Evolutionary conservation across 2,113 vertebrate species (phyloP).

Genomic region (Larimichthys polyactis): DNA sequence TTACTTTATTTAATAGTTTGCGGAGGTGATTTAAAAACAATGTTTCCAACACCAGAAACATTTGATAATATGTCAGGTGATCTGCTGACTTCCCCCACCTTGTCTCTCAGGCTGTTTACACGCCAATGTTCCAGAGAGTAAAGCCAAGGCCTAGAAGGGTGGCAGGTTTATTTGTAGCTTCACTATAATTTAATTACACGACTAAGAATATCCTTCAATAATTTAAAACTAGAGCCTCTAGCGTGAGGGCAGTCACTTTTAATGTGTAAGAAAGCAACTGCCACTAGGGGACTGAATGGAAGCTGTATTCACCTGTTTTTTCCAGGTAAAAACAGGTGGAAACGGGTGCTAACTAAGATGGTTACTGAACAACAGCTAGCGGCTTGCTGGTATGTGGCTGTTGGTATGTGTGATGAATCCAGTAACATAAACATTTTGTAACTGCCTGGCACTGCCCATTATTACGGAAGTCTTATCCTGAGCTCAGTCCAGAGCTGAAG

Average conservation of each 20-base stretch:
- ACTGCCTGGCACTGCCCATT: not conserved
- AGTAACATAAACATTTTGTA: not conserved
- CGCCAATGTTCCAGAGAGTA: not conserved
- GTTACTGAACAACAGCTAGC: not conserved
- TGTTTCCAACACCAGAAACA: too few relatives aligned
- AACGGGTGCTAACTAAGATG: not conserved
- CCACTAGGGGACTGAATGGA: constrained; percentile 1
- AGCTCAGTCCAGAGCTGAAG: not conserved
- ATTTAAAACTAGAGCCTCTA: not conserved
- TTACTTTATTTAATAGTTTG: not conserved
- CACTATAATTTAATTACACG: not conserved
- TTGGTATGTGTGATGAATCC: not conserved
- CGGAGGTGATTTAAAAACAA: too few relatives aligned
- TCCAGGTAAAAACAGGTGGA: too few relatives aligned
- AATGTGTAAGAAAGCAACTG: not conserved
- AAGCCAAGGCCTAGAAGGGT: not conserved
- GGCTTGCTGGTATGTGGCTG: not conserved
- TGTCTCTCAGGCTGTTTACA: too few relatives aligned
- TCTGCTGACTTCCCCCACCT: not conserved
- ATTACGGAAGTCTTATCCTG: not conserved
- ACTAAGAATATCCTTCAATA: not conserved
- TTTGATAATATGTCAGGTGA: not conserved
- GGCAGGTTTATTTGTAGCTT: not conserved
- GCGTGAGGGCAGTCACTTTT: not conserved
- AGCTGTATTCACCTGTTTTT: not conserved